Percentiles rank a stretch among this genome's conserved stretches.
These are phyloP conservation scores for Capitella teleta DNA, from an alignment of 1,140 invertebrate species.

Conservation along the genomic window DNA sequence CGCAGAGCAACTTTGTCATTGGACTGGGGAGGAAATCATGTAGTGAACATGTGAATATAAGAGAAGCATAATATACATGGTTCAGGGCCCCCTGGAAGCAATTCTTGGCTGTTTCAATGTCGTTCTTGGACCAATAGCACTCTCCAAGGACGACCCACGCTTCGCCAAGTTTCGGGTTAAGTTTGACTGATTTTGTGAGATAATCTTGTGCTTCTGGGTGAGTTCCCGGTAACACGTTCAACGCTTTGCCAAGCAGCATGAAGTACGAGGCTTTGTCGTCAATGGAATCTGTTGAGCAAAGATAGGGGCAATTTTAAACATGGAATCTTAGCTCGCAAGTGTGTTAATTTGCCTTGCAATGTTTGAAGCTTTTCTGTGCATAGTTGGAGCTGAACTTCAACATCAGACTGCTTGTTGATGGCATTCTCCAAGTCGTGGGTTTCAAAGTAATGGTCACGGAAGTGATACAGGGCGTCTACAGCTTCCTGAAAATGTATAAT, in stretches of 20 bases:
- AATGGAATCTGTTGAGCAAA: too few relatives aligned
- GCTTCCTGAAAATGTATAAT: too few relatives aligned
- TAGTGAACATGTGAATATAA: too few relatives aligned
- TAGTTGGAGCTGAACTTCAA: constrained; percentile 55
- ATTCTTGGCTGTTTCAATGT: constrained; percentile 66
- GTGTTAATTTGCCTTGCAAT: too few relatives aligned
- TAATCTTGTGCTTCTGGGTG: constrained; percentile 58
- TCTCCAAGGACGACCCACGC: constrained; percentile 85
- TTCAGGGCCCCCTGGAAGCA: constrained; percentile 72
- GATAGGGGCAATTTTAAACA: too few relatives aligned
- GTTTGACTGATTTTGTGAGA: constrained; percentile 70
- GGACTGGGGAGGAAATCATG: too few relatives aligned
- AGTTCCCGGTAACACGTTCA: constrained; percentile 63
- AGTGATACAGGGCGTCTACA: constrained; percentile 57
- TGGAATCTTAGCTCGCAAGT: too few relatives aligned
- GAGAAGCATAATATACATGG: constrained; percentile 64
- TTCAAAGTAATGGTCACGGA: constrained; percentile 68
- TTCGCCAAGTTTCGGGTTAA: constrained; percentile 66
- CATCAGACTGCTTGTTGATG: constrained; percentile 51
- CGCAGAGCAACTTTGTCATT: constrained; percentile 67
- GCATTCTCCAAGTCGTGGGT: constrained; percentile 58
- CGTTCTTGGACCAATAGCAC: constrained; percentile 78
- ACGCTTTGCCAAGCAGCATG: constrained; percentile 61
- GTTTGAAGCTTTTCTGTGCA: too few relatives aligned
- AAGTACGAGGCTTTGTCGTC: constrained; percentile 55